A percentile compares a stretch with the other conserved stretches of the same genome.
phyloP scores from a whole-genome alignment of 2,797 vertebrate genomes.

The Linurgus olivaceus region DNA sequence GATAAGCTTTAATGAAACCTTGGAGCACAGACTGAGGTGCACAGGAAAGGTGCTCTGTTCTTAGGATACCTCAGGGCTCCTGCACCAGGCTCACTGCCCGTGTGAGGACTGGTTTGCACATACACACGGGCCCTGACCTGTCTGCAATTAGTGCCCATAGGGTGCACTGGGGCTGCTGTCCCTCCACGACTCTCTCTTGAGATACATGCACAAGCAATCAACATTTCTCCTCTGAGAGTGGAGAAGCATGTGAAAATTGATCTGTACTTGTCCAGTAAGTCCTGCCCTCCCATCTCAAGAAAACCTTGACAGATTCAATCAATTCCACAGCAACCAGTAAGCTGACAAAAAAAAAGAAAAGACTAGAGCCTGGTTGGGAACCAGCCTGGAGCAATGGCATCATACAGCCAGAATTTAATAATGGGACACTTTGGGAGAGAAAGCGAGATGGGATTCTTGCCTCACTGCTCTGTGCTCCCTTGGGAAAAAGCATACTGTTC shows the following conservation, averaged over 20 bases:
- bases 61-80: neutral
- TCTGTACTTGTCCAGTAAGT: neutral
- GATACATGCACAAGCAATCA: neutral
- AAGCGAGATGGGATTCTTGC: neutral
- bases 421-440: neutral
- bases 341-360: neutral
- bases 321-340: neutral
- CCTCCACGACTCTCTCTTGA: neutral
- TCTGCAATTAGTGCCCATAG: neutral
- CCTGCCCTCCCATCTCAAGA: neutral
- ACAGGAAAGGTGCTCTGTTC: neutral
- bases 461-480: neutral
- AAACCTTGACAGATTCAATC: neutral
- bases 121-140: rapidly evolving
- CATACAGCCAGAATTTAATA: neutral
- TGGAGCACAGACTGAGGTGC: rapidly evolving
- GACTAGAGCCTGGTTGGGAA: neutral
- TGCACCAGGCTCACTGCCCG: rapidly evolving
- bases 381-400: neutral
- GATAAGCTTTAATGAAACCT: neutral
- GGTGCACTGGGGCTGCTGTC: neutral
- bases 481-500: neutral
- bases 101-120: neutral
- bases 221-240: neutral
- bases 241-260: neutral